Conservation (phyloP, 2,797 vertebrate species). For the Gallinago nigripennis region DNA sequence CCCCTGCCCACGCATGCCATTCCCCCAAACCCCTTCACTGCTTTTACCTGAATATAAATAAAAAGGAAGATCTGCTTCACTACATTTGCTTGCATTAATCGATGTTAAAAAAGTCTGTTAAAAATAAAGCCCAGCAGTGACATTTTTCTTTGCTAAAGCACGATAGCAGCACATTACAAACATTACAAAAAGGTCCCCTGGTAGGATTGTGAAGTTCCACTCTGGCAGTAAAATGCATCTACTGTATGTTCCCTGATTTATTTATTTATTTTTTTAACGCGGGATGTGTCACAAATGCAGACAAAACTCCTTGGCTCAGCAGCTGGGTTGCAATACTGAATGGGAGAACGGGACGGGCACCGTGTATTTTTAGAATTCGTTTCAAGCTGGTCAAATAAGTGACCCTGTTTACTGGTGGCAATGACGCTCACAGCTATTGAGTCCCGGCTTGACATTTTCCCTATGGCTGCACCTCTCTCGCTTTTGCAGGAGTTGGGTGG, state of each 20-base stretch:
- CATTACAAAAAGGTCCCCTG: constrained; percentile 78
- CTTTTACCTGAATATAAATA: constrained; percentile 69
- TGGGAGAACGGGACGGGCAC: not conserved
- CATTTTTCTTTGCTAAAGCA: constrained; percentile 80
- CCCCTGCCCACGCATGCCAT: not conserved
- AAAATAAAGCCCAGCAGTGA: constrained; percentile 81
- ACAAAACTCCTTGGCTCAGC: constrained; percentile 16
- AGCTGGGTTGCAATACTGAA: constrained; percentile 12
- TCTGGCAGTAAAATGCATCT: constrained; percentile 74
- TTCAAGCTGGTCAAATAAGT: not conserved
- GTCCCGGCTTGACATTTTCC: constrained; percentile 40
- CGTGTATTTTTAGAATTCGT: not conserved
- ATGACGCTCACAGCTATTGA: constrained; percentile 1
- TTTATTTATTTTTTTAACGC: constrained; percentile 29
- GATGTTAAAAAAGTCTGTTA: constrained; percentile 75
- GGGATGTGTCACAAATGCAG: constrained; percentile 38
- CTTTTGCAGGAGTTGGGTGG: constrained; percentile 25
- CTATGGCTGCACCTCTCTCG: constrained; percentile 15
- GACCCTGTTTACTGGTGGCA: constrained; percentile 1
- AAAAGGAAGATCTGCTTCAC: constrained; percentile 73
- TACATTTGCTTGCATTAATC: constrained; percentile 80
- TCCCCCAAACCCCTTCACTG: not conserved
- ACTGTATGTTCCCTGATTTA: constrained; percentile 52
- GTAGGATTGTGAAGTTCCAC: constrained; percentile 71
- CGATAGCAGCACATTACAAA: constrained; percentile 76